Conservation (phyloP, 37 sponge, comb jelly and placozoan genomes). For the Petrosia ficiformis region DNA sequence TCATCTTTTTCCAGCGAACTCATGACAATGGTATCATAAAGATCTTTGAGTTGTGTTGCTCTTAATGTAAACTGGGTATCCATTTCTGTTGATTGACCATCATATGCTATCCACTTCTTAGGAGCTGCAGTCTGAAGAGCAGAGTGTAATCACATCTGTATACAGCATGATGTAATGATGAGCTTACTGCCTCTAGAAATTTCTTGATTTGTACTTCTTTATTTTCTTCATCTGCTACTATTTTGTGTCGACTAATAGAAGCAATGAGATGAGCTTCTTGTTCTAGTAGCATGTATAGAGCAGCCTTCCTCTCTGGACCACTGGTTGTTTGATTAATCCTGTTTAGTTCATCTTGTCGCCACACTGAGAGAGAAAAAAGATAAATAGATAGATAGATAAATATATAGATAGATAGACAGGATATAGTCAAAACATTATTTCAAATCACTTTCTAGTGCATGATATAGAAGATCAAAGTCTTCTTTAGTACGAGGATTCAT, state of each 20-base stretch:
- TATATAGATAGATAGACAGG: too few relatives aligned
- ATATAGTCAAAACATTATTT: too few relatives aligned
- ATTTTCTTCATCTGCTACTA: conserved; percentile 62
- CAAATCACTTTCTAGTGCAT: conserved; percentile 88
- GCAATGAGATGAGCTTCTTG: conserved; percentile 95
- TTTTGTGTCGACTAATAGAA: conserved; percentile 82
- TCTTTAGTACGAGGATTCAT: conserved; percentile 87
- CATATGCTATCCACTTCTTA: conserved; percentile 81
- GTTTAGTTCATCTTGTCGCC: conserved; percentile 83
- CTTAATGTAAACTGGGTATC: conserved; percentile 80
- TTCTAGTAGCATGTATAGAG: conserved; percentile 87
- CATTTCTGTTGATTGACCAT: conserved; percentile 82
- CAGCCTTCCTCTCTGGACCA: conserved; percentile 94
- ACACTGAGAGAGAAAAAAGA: conserved; percentile 48
- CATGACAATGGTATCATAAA: conserved; percentile 64
- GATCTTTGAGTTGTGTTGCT: conserved; percentile 72
- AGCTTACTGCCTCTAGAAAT: conserved; percentile 79
- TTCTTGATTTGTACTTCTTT: conserved; percentile 15
- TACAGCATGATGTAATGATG: not conserved
- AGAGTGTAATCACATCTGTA: not conserved
- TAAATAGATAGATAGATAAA: not conserved
- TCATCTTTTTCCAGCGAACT: conserved; percentile 57
- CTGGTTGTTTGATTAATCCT: conserved; percentile 65
- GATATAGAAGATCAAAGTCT: conserved; percentile 92
- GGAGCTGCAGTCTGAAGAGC: conserved; percentile 73